Evolutionary conservation across 2,797 vertebrate genomes (phyloP).

Genomic region (Cirrhinus molitorella): DNA sequence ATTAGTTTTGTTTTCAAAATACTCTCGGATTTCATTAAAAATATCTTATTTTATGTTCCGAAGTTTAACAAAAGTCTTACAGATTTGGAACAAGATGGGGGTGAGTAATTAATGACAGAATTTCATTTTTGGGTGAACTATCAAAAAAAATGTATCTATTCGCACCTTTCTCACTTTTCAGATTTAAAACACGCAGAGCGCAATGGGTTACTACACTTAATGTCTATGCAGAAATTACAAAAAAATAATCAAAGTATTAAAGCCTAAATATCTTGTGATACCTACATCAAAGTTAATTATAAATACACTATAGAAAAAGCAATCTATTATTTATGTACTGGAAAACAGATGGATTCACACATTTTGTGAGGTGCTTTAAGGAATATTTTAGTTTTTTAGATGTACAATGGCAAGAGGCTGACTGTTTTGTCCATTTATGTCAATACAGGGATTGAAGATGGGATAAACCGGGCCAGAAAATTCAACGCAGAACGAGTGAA

Average conservation of each 20-base stretch:
- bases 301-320: neutral
- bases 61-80: too few species aligned
- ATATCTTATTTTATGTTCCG: too few species aligned
- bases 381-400: conserved; percentile 61
- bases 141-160: neutral
- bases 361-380: neutral
- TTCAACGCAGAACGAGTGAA: conserved; percentile 72
- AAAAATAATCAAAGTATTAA: neutral
- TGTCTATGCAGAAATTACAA: neutral
- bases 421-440: conserved; percentile 73
- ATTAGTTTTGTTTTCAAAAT: too few species aligned
- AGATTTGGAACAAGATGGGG: too few species aligned
- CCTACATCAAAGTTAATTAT: neutral
- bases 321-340: neutral
- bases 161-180: neutral
- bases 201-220: neutral
- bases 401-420: conserved; percentile 76
- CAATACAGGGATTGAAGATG: conserved; percentile 79
- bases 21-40: too few species aligned
- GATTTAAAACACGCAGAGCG: neutral
- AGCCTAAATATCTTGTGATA: neutral
- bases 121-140: neutral
- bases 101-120: too few species aligned
- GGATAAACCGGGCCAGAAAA: conserved; percentile 72
- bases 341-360: neutral